phyloP scores from a whole-genome alignment of 2,888 invertebrate species.

The Pyrochroa serraticornis region DNA sequence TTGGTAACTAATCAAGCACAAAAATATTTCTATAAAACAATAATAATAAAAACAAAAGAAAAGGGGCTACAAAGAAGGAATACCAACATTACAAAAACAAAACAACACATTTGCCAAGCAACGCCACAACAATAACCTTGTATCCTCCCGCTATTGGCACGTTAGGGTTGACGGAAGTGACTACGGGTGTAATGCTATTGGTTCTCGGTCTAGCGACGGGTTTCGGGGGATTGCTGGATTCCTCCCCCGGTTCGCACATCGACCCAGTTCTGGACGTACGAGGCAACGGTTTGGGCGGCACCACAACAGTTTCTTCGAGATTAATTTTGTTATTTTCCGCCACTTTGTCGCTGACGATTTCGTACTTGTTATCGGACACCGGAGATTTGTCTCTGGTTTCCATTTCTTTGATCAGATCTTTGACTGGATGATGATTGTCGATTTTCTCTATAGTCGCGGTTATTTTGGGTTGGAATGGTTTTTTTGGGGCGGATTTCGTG shows the following conservation, averaged over 20 bases:
- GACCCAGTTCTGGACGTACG: slow-evolving; percentile 75
- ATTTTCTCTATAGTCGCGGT: slow-evolving; percentile 58
- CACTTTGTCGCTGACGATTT: slow-evolving; percentile 31
- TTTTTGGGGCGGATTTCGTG: slow-evolving; percentile 51
- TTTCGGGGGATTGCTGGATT: slow-evolving; percentile 63
- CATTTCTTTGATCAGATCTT: slow-evolving; percentile 64
- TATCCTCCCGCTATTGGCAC: slow-evolving; percentile 67
- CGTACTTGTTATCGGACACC: slow-evolving; percentile 11
- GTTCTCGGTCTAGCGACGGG: slow-evolving; percentile 75
- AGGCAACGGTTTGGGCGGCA: slow-evolving; percentile 81
- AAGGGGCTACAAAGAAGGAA: slow-evolving; percentile 14
- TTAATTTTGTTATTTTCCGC: slow-evolving; percentile 50
- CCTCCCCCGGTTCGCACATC: slow-evolving; percentile 71
- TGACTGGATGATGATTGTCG: slow-evolving; percentile 59
- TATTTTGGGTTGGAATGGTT: slow-evolving; percentile 51
- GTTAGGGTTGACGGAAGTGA: slow-evolving; percentile 65
- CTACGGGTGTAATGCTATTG: slow-evolving; percentile 61
- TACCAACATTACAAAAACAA: slow-evolving; percentile 20
- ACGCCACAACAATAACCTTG: slow-evolving; percentile 66
- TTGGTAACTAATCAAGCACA: not conserved
- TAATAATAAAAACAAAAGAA: slow-evolving; percentile 23
- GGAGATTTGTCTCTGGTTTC: slow-evolving; percentile 26
- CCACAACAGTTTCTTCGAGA: slow-evolving; percentile 53
- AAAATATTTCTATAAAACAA: not conserved
- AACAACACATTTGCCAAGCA: slow-evolving; percentile 21